These are phyloP conservation scores for Deilephila elpenor DNA, from an alignment of 2,888 invertebrate genomes.

Conservation along the genomic window DNA sequence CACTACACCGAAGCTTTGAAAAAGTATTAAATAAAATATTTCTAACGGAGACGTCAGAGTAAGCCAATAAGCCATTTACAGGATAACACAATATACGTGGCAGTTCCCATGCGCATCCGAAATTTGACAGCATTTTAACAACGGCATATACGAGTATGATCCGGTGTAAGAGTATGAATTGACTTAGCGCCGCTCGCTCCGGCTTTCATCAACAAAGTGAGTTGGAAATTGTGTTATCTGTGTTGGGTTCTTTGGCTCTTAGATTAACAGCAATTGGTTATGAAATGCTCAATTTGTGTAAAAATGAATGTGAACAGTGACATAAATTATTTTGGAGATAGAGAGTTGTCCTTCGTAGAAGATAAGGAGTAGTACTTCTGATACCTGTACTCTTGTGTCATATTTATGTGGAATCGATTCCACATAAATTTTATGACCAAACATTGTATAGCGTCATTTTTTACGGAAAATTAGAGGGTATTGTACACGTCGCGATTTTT, in stretches of 20 bases:
- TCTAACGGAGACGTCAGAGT: background rate
- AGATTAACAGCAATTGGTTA: background rate
- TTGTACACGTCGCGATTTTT: too few species aligned
- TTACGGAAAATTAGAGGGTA: too few species aligned
- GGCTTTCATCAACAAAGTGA: slow-evolving; percentile 24
- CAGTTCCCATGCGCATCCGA: background rate
- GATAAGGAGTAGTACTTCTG: too few species aligned
- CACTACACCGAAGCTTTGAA: too few species aligned
- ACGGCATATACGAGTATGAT: slow-evolving; percentile 12
- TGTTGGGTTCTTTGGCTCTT: slow-evolving; percentile 11
- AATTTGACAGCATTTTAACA: slow-evolving; percentile 9
- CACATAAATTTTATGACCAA: too few species aligned
- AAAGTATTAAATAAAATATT: background rate
- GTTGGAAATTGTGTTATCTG: slow-evolving; percentile 21
- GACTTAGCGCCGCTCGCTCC: slow-evolving; percentile 13
- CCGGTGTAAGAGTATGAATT: slow-evolving; percentile 14
- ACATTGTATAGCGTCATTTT: too few species aligned
- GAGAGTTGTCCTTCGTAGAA: too few species aligned
- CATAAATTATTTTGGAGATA: too few species aligned
- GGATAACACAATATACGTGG: background rate
- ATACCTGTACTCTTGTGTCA: too few species aligned
- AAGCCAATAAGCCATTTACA: background rate
- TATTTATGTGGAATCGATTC: too few species aligned
- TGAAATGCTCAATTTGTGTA: background rate
- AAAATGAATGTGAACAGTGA: too few species aligned